Conservation (phyloP, 2,113 vertebrate genomes). For the Crotalus viridis region DNA sequence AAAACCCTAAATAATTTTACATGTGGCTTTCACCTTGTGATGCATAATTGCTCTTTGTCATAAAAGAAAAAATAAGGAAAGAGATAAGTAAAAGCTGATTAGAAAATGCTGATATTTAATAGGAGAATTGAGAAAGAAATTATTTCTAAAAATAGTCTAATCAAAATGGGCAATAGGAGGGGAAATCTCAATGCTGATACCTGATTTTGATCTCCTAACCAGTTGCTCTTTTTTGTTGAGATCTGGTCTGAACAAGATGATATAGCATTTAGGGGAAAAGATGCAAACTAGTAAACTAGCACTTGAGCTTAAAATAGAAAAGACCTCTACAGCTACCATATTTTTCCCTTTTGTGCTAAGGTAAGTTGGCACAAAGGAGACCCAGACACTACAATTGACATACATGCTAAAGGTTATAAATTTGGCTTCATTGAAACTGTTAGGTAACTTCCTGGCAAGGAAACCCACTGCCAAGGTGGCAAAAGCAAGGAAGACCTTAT, state of each 20-base stretch:
- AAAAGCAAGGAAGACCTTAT: background rate
- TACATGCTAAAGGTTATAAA: background rate
- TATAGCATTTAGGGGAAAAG: background rate
- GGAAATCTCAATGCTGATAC: no score
- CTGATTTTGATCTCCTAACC: background rate
- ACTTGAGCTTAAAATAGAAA: background rate
- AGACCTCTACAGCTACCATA: background rate
- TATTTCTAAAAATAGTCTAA: background rate
- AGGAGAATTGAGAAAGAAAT: no score
- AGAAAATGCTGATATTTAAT: no score
- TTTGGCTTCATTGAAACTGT: constrained; percentile 11
- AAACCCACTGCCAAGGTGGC: background rate
- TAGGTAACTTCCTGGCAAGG: background rate
- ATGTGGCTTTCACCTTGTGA: no score
- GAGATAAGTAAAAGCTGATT: no score
- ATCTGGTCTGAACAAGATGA: background rate
- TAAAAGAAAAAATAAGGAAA: no score
- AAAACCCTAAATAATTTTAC: no score
- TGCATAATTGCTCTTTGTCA: no score
- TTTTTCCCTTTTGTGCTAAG: background rate
- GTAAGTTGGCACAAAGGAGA: background rate
- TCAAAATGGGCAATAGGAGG: no score
- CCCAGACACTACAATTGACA: background rate
- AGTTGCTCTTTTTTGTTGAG: background rate
- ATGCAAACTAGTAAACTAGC: background rate